These are phyloP conservation scores for Eupristina koningsbergeri DNA, from an alignment of 1,140 invertebrate species.

Conservation along the genomic window DNA sequence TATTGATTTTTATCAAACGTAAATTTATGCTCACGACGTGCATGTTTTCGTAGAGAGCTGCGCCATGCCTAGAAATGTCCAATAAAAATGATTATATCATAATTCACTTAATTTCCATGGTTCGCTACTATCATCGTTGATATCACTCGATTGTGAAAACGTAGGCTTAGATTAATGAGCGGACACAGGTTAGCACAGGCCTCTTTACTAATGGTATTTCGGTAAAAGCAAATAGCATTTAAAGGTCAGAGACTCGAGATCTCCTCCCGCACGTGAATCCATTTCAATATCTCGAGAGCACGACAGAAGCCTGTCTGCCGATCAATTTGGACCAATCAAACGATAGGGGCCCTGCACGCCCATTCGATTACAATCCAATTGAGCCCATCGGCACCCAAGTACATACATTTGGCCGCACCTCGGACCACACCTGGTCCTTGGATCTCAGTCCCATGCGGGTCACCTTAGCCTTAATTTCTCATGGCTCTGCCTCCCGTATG, in stretches of 20 bases:
- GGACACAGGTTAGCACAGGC: not conserved
- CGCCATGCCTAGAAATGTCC: too few species aligned
- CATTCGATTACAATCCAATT: slow-evolving; percentile 54
- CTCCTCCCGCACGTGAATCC: slow-evolving; percentile 11
- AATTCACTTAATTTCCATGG: too few species aligned
- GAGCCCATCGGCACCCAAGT: slow-evolving; percentile 26
- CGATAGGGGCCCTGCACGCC: slow-evolving; percentile 60
- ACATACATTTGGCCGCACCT: not conserved
- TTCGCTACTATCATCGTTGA: too few species aligned
- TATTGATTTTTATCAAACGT: too few species aligned
- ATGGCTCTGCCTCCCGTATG: slow-evolving; percentile 6
- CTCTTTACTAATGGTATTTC: not conserved
- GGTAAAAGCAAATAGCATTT: not conserved
- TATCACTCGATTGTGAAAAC: not conserved
- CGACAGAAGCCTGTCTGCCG: not conserved
- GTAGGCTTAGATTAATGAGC: too few species aligned
- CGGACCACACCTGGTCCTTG: slow-evolving; percentile 59
- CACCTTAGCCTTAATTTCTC: slow-evolving; percentile 5
- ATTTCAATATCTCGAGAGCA: too few species aligned
- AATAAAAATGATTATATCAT: too few species aligned
- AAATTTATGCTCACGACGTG: too few species aligned
- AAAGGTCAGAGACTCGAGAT: not conserved
- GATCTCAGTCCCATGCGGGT: slow-evolving; percentile 64
- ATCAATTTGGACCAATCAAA: slow-evolving; percentile 62
- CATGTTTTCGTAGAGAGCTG: too few species aligned